Evolutionary conservation across 2,797 vertebrate genomes (phyloP).

Genomic region (Acrocephalus scirpaceus): DNA sequence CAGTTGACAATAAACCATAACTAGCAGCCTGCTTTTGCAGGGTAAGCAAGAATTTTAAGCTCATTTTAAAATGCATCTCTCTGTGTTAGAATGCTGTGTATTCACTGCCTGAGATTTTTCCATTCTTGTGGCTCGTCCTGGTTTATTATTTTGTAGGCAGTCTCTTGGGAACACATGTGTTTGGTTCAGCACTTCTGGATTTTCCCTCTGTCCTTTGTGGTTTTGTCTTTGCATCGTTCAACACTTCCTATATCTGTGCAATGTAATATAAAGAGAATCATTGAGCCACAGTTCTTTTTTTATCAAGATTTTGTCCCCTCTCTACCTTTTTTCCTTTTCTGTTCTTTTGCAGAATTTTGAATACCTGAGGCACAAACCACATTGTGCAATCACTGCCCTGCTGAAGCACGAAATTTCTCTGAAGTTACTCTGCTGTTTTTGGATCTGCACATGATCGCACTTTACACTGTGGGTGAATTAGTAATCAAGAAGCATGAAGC

Average conservation of each 20-base stretch:
- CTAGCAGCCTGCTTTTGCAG: neutral
- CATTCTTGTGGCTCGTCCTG: neutral
- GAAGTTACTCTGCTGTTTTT: neutral
- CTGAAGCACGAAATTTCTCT: neutral
- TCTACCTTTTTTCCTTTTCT: neutral
- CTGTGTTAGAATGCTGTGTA: neutral
- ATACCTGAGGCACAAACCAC: neutral
- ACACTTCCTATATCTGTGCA: neutral
- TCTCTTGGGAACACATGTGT: neutral
- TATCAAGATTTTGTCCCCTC: neutral
- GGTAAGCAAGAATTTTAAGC: neutral
- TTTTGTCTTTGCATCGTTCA: neutral
- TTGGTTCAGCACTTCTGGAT: neutral
- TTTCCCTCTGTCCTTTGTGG: neutral
- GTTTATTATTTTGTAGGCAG: neutral
- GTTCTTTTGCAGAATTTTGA: neutral
- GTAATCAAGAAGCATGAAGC: neutral
- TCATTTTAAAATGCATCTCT: neutral
- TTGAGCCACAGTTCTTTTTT: neutral
- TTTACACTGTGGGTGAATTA: neutral
- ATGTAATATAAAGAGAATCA: neutral
- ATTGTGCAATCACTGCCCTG: neutral
- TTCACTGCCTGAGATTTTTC: neutral
- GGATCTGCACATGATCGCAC: neutral
- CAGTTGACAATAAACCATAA: neutral